Percentiles rank a stretch among this genome's conserved stretches.
phyloP scores from a whole-genome alignment of 1,140 invertebrate species.

The Drosophila trapezifrons region DNA sequence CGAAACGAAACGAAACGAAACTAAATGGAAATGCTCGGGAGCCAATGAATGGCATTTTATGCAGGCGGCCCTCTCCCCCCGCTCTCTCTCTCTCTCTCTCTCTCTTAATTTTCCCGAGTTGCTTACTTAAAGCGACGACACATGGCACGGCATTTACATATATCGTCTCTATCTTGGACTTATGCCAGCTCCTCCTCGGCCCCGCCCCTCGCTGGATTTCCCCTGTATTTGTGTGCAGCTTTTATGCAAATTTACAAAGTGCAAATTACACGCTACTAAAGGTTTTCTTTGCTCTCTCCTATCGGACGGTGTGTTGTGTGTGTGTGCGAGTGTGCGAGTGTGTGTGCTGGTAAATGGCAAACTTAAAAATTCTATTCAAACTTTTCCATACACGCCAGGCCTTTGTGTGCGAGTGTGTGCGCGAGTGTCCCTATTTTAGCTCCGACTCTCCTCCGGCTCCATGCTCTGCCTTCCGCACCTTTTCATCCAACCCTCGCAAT shows the following conservation, averaged over 20 bases:
- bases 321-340: slow-evolving; percentile 13
- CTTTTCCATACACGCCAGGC: slow-evolving; percentile 60
- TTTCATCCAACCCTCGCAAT: slow-evolving; percentile 22
- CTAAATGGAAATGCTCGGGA: slow-evolving; percentile 59
- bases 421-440: slow-evolving; percentile 38
- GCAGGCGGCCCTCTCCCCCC: slow-evolving; percentile 34
- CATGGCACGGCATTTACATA: slow-evolving; percentile 78
- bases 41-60: slow-evolving; percentile 72
- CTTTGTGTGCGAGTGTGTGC: slow-evolving; percentile 17
- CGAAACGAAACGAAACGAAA: slow-evolving; percentile 31
- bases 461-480: slow-evolving; percentile 5
- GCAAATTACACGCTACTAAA: slow-evolving; percentile 83
- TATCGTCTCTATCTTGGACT: slow-evolving; percentile 80
- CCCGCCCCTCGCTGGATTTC: background rate
- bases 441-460: slow-evolving; percentile 19
- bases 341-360: slow-evolving; percentile 72
- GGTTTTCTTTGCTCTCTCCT: slow-evolving; percentile 64
- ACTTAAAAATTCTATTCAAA: slow-evolving; percentile 82
- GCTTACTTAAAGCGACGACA: slow-evolving; percentile 73
- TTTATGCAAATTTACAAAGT: slow-evolving; percentile 84
- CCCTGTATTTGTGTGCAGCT: slow-evolving; percentile 58
- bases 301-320: slow-evolving; percentile 46
- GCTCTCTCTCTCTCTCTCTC: no score
- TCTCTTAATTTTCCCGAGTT: slow-evolving; percentile 37
- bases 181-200: slow-evolving; percentile 54